These are phyloP conservation scores for Lamellibrachia columna DNA, from an alignment of 2,888 invertebrate species.

Conservation along the genomic window DNA sequence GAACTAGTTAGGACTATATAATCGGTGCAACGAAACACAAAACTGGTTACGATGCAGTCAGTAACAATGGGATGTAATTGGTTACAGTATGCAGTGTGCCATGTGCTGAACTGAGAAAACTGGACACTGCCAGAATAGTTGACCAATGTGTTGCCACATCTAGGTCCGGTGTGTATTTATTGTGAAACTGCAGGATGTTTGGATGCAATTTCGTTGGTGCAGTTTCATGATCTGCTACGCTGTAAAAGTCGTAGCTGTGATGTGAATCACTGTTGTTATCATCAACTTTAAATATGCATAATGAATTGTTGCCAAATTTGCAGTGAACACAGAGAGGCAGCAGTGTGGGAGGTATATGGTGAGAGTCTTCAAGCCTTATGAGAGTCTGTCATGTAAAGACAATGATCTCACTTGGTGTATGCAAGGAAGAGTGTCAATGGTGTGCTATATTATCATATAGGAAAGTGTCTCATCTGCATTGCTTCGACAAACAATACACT, in stretches of 20 bases:
- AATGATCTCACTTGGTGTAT: constrained; percentile 11
- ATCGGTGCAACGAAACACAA: no score
- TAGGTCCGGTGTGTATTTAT: background rate
- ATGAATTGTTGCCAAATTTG: background rate
- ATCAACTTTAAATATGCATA: background rate
- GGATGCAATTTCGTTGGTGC: background rate
- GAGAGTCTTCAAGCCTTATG: background rate
- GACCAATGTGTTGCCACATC: background rate
- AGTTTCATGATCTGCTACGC: background rate
- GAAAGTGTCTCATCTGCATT: background rate
- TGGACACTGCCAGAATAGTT: background rate
- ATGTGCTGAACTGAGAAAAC: background rate
- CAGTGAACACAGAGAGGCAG: background rate
- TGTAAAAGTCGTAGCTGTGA: background rate
- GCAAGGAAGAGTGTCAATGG: background rate
- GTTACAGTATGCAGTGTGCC: background rate
- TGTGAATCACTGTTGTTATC: background rate
- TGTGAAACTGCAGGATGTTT: background rate
- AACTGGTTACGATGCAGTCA: no score
- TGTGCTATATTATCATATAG: background rate
- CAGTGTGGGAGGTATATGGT: background rate
- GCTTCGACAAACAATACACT: background rate
- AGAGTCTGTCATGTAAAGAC: background rate
- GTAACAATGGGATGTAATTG: background rate
- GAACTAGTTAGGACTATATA: no score